Base-by-base conservation (phyloP, 2,113 vertebrate genomes). In the Cricetomys ansorgei region DNA sequence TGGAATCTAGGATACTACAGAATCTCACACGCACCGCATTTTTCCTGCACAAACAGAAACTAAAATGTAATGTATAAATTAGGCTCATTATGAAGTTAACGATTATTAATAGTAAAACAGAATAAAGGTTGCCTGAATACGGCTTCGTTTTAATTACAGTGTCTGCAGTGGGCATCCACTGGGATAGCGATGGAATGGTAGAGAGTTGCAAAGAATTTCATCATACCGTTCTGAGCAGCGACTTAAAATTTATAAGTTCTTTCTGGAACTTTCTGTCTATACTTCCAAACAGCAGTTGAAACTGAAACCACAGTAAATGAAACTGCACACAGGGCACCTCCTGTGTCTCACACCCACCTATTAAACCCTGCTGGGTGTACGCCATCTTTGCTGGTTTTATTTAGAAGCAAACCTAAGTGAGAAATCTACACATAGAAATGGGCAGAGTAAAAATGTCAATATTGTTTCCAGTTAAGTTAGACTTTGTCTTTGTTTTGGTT, bases 331-430 rank as follows among this genome's bases (percentile, higher is more conserved):
- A 15, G 53, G 37, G 34, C 5, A 1, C 21, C n/a, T 17, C 16
- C 3, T 19, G 6, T 29, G 17, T 65, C 29, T 65, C 45, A 23
- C 53, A n/a, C 27, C 19, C 69, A n/a, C n/a, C n/a, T n/a, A 55
- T 37, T 21, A 72, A 48, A 37, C 16, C 62, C n/a, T 12, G 34
- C 70, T 40, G 5, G 53, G 88, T 91, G 67, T 2, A 64, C 87
- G 73, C 85, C 53, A 55, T 65, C 34, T 59, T 23, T 79, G 65
- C 53, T 16, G 6, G 67, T 62, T 97, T 91, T 95, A 83, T 59
- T 89, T 70, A 91, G 86, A 87, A 96, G 83, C 37, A 89, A 94
- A 87, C 70, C 31, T 48, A 72, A 96, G 59, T 21, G 37, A 95
- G 48, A 84, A 89, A 48, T 69, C 17, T 69, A 84, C 5, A 88